Base-by-base conservation (phyloP, 2,797 vertebrate species). In the Momotus momota region DNA sequence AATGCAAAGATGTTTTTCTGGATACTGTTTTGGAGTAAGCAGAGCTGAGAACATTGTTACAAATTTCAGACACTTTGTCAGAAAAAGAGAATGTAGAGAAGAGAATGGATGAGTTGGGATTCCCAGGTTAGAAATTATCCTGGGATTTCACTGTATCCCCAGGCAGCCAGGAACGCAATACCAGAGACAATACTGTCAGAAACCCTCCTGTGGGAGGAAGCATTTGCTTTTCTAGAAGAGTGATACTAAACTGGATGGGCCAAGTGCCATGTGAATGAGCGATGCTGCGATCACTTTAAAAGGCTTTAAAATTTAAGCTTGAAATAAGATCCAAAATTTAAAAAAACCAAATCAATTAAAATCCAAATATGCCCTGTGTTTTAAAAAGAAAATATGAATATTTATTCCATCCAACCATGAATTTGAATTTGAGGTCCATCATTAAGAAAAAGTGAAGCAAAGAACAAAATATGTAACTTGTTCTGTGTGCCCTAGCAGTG, bases 1-100 rank as follows among this genome's bases (percentile, higher is more conserved):
- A 93, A 90, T 66, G 66, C 89, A 90, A 55, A 86, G 61, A 79
- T 79, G n/a, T 90, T 67, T 96, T 96, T 92, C 90, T 91, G 77
- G 79, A n/a, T 88, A 22, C 61, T 72, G 27, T 81, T 91, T 81
- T 65, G 72, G 88, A 93, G 70, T 88, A 84, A 90, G 82, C 66
- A 62, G 48, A 79, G 77, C 65, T 86, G 46, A 69, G 77, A 79
- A 75, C 67, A 49, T 80, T 20, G 29, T 72, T 90, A 67, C 21
- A 45, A 48, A 38, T 73, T 93, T 73, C 86, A 86, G 86, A 82
- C 70, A 35, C 62, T 84, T 84, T 84, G 64, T 93, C 82, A 90
- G 77, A 55, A 92, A 86, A 95, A 27, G 46, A 79, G 67, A 85
- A 52, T 27, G 41, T 46, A 33, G 69, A 73, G 48, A 82, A 80